phyloP scores from a whole-genome alignment of 2,113 vertebrate genomes.

The Monopterus albus region DNA sequence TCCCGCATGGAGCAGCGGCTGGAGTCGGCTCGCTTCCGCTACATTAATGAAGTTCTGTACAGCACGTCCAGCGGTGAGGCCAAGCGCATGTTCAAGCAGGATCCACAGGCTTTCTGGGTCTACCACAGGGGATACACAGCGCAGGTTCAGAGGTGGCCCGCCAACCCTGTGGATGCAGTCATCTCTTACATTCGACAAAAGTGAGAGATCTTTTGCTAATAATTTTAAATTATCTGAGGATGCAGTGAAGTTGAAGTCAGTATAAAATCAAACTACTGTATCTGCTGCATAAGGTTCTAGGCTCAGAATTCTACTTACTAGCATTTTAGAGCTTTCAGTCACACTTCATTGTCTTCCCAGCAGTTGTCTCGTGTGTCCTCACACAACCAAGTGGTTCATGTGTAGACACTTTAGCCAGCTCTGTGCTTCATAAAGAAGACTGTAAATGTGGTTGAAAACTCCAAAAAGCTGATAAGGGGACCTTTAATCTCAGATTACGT shows the following conservation, averaged over 20 bases:
- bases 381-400: no score
- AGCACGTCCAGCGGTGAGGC: slow-evolving; percentile 85
- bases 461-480: background rate
- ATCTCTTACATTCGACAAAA: slow-evolving; percentile 84
- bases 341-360: background rate
- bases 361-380: no score
- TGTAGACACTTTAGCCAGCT: no score
- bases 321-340: background rate
- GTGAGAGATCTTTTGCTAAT: slow-evolving; percentile 72
- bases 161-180: slow-evolving; percentile 87
- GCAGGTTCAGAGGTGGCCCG: slow-evolving; percentile 90
- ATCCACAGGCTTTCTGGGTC: slow-evolving; percentile 85
- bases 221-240: no score
- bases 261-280: no score
- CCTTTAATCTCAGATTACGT: background rate
- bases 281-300: background rate
- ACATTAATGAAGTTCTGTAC: slow-evolving; percentile 92
- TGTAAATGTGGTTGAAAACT: background rate
- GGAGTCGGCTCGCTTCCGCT: slow-evolving; percentile 89
- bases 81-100: slow-evolving; percentile 84
- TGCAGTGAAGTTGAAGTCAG: no score
- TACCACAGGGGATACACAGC: slow-evolving; percentile 91
- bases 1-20: slow-evolving; percentile 87
- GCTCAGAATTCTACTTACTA: background rate
- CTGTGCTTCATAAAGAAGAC: background rate